Evolutionary conservation across 2,113 vertebrate species (phyloP).

Genomic region (Siniperca chuatsi): DNA sequence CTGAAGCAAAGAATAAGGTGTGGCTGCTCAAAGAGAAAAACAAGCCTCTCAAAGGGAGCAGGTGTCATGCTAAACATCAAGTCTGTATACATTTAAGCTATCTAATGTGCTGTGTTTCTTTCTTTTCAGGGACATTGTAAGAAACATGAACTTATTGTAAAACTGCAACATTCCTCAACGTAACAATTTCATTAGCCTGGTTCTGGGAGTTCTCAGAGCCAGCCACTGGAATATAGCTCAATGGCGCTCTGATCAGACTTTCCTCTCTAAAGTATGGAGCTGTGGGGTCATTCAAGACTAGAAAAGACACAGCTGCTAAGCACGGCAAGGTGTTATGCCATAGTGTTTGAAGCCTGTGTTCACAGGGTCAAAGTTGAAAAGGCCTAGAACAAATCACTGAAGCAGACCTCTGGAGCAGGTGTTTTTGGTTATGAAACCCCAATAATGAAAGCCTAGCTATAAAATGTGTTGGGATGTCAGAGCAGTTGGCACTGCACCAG

Average conservation of each 20-base stretch:
- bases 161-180: constrained; percentile 49
- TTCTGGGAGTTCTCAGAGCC: constrained; percentile 68
- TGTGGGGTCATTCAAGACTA: constrained; percentile 67
- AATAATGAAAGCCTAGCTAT: constrained; percentile 56
- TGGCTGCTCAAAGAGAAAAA: constrained; percentile 25
- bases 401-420: constrained; percentile 73
- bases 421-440: constrained; percentile 73
- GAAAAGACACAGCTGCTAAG: constrained; percentile 71
- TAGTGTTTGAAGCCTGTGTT: constrained; percentile 75
- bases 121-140: constrained; percentile 17
- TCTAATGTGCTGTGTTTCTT: constrained; percentile 3
- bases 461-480: constrained; percentile 49
- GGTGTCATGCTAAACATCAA: constrained; percentile 38
- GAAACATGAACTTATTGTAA: constrained; percentile 21
- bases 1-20: constrained; percentile 38
- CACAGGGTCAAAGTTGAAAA: constrained; percentile 77
- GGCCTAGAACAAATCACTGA: constrained; percentile 68
- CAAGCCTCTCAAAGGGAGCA: constrained; percentile 44
- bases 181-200: constrained; percentile 54
- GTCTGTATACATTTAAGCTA: constrained; percentile 9
- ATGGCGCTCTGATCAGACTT: constrained; percentile 56
- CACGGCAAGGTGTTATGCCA: constrained; percentile 45
- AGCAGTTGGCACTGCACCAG: constrained; percentile 48
- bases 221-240: constrained; percentile 37
- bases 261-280: constrained; percentile 63